Evolutionary conservation across 2,888 invertebrate species (phyloP), one percentile per base, ranked within the genome.

Genomic region (Frankliniella fusca): DNA sequence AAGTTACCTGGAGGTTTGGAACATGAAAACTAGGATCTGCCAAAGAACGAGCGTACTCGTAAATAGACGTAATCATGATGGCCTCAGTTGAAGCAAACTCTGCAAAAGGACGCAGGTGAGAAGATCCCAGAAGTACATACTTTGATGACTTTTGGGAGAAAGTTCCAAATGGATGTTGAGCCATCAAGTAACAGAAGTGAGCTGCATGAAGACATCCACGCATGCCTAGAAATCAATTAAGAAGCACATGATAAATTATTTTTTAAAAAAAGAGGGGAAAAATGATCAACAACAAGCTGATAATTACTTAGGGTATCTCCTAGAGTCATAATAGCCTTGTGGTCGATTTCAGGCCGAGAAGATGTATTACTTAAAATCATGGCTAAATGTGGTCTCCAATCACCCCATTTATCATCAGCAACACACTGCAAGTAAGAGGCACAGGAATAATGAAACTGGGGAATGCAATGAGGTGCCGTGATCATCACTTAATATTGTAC

Each of bases 351-450:
- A 0, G 94, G 93, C 84, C 92, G 91, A 84, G 91, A 90, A 18
- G 94, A 92, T 20, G 94, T 92, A 89, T 97, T 97, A 84, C 98
- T 94, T 82, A 99, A 91, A 86, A 99, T 93, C 93, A 99, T 96
- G 83, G 99, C 98, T 82, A 97, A 91, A 90, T 99, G 99, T 38
- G 97, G 96, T 84, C 97, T 92, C 99, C 99, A 99, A 89, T 98
- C 98, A 82, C 93, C 95, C 94, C 94, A 94, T 85, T 92, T 92
- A 85, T 92, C 93, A 87, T 94, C 94, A 54, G 91, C 87, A 84
- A 91, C 91, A 86, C 92, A 91, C 93, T 93, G 87, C 81, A 87
- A 86, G 54, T 83, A 76, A 20, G 80, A 49, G 61, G 84, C 49
- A n/a, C 82, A 81, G 80, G 65, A 48, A 80, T 54, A 80, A 82